Evolutionary conservation across 2,888 invertebrate species (phyloP), one percentile per base, ranked within the genome.

Genomic region (Himalopsyche tibetana): DNA sequence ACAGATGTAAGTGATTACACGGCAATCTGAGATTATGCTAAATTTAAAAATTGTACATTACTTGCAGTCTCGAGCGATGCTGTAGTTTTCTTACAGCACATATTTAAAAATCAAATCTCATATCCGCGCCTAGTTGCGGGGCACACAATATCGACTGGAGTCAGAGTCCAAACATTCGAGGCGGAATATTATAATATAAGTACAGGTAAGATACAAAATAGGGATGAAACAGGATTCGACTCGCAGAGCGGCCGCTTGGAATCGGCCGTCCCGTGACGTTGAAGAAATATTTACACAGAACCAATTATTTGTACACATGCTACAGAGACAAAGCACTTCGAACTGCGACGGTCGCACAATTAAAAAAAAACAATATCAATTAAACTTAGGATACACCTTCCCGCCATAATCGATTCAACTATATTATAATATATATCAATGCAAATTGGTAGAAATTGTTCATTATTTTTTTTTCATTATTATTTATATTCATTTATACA

Each of bases 401-500:
- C 36, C 36, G 74, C 74, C 15, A 4, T 38, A 11, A 74, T 74
- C 74, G 74, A 74, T 74, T 74, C 74, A 36, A 36, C 74, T 74
- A 74, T 74, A 74, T 74, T 36, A 36, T 69, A 69, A 69, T 69
- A 69, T 51, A 82, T 42, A 63, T n/a, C 42, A 84, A 84, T 84
- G 84, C 74, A 84, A 84, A 84, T 84, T 84, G 84, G 84, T 84
- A 84, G 84, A 84, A 84, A 84, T 84, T 83, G 83, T 83, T 83
- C 55, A 79, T 84, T 51, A 11, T 84, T 84, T 51, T 81, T 82
- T 82, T 56, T 85, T 55, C 79, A 74, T 82, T 82, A 80, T 85
- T 28, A 81, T 84, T 74, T 74, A 74, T 74, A 38, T 74, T 74
- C 74, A 74, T 74, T 74, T 74, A 74, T 74, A 74, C 74, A 74